A percentile compares a stretch with the other conserved stretches of the same genome.
Evolutionary conservation across 2,888 invertebrate species (phyloP).

Genomic region (Drosophila crucigera): DNA sequence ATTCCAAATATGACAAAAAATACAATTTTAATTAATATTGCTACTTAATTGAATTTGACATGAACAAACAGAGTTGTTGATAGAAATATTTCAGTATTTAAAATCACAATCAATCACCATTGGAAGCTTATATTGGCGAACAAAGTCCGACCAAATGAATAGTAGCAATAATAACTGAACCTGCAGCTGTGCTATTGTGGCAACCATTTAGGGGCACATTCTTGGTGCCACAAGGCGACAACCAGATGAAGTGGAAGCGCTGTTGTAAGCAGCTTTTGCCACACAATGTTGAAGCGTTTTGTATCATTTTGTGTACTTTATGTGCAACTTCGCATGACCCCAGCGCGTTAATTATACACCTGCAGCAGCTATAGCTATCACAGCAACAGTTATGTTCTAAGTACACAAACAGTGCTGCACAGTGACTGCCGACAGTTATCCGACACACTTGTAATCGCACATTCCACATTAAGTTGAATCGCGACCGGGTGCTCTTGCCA

Average conservation of each 20-base stretch:
- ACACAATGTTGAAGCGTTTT: slow-evolving; percentile 14
- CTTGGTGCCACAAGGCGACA: neutral
- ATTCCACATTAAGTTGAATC: slow-evolving; percentile 27
- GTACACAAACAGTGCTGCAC: slow-evolving; percentile 10
- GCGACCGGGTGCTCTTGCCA: slow-evolving; percentile 13
- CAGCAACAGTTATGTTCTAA: slow-evolving; percentile 9
- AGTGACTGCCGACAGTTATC: slow-evolving; percentile 29
- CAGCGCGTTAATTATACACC: slow-evolving; percentile 57
- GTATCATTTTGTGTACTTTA: slow-evolving; percentile 14
- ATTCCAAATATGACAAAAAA: neutral
- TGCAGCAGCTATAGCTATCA: slow-evolving; percentile 47
- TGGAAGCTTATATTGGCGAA: neutral
- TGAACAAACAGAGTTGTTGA: neutral
- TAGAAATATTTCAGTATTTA: neutral
- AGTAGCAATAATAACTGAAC: neutral
- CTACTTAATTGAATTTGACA: neutral
- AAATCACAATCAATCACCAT: neutral
- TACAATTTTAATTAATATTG: neutral
- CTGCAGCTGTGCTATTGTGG: neutral
- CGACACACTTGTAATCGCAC: slow-evolving; percentile 13
- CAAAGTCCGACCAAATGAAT: neutral
- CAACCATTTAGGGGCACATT: slow-evolving; percentile 17
- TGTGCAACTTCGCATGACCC: slow-evolving; percentile 18
- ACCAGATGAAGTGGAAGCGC: slow-evolving; percentile 7
- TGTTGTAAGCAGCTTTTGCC: slow-evolving; percentile 13